Percentiles rank a stretch among this genome's conserved stretches.
These are phyloP conservation scores for Zaprionus ornatus DNA, from an alignment of 1,140 invertebrate species.

Conservation along the genomic window DNA sequence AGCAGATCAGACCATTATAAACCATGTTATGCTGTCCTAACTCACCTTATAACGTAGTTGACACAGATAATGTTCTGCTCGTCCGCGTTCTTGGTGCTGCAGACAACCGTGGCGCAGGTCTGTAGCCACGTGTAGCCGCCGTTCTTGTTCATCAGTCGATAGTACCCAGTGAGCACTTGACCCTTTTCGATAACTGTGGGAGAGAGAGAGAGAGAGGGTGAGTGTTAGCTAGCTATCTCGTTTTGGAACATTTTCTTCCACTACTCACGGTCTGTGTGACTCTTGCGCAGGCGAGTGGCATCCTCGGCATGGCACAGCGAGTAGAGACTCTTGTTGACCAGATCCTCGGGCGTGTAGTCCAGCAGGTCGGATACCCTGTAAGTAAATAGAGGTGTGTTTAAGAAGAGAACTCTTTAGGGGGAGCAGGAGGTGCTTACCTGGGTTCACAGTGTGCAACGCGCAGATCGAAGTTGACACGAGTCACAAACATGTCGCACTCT, in stretches of 20 bases:
- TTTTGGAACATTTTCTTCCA: not conserved
- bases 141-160: constrained; percentile 96
- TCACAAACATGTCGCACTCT: constrained; percentile 98
- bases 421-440: constrained; percentile 87
- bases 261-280: constrained; percentile 96
- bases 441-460: constrained; percentile 98
- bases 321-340: constrained; percentile 97
- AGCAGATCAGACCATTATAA: not conserved
- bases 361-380: constrained; percentile 94
- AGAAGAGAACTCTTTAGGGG: fast-evolving
- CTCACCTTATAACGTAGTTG: constrained; percentile 90
- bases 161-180: constrained; percentile 98
- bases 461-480: constrained; percentile 97
- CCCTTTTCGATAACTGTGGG: constrained; percentile 96
- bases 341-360: constrained; percentile 96
- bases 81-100: constrained; percentile 96
- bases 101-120: constrained; percentile 98
- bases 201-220: not conserved
- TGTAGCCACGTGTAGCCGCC: constrained; percentile 98
- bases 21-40: not conserved
- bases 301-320: constrained; percentile 97
- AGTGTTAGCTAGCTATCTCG: not conserved
- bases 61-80: constrained; percentile 98
- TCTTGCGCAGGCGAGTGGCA: constrained; percentile 95
- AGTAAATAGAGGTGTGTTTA: fast-evolving